These are phyloP conservation scores for Coenonympha glycerion DNA, from an alignment of 2,888 invertebrate species.

Conservation along the genomic window DNA sequence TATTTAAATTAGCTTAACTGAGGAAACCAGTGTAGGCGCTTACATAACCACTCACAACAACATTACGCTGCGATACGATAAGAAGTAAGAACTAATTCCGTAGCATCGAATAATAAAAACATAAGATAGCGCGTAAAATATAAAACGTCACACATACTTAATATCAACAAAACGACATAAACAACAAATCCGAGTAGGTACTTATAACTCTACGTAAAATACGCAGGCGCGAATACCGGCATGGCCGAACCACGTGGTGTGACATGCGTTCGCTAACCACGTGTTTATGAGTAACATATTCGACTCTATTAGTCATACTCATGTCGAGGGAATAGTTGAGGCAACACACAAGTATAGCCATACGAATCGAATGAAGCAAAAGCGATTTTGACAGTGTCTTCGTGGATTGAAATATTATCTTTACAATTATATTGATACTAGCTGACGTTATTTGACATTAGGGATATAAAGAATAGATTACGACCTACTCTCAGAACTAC, in stretches of 20 bases:
- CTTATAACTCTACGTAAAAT: no score
- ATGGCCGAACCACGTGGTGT: constrained; percentile 16
- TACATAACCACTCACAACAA: constrained; percentile 2
- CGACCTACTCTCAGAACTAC: no score
- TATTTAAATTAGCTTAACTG: background rate
- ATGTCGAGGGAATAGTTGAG: constrained; percentile 8
- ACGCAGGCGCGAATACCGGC: constrained; percentile 6
- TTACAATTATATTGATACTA: no score
- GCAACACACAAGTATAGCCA: no score
- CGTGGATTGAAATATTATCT: no score
- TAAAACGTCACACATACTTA: constrained; percentile 11
- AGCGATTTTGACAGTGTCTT: no score
- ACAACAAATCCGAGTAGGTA: no score
- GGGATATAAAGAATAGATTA: no score
- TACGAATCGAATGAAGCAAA: no score
- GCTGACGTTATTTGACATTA: no score
- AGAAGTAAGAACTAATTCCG: background rate
- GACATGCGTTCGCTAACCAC: constrained; percentile 15
- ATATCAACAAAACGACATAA: constrained; percentile 17
- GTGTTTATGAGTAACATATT: constrained; percentile 12
- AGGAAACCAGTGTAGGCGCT: background rate
- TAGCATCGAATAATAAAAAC: background rate
- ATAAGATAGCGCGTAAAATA: constrained; percentile 3
- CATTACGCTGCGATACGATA: constrained; percentile 2
- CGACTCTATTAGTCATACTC: constrained; percentile 14